A percentile compares a stretch with the other conserved stretches of the same genome.
phyloP scores from a whole-genome alignment of 2,113 vertebrate species.

The Cavia aperea region DNA sequence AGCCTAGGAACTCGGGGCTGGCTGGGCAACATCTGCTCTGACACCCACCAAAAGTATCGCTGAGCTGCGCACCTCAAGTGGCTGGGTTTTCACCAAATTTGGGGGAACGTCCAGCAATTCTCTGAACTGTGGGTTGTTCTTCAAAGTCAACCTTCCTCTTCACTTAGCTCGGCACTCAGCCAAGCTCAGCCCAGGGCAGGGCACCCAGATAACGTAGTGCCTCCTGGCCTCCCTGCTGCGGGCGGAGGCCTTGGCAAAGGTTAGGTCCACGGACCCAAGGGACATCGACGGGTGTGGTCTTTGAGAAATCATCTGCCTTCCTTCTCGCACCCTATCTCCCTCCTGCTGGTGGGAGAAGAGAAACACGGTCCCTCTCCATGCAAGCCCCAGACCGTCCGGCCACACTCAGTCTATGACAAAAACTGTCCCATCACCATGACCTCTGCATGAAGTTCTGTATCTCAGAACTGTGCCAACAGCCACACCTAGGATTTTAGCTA shows the following conservation, averaged over 20 bases:
- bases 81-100: neutral
- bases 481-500: neutral
- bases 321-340: neutral
- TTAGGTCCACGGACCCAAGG: neutral
- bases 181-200: neutral
- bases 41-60: neutral
- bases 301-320: neutral
- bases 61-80: neutral
- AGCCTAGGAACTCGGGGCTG: neutral
- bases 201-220: neutral
- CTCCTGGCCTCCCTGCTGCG: neutral
- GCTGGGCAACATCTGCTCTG: neutral
- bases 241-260: neutral
- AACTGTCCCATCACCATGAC: neutral
- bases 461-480: neutral
- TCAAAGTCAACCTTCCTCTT: neutral
- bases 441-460: neutral
- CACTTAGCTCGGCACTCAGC: neutral
- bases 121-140: neutral
- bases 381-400: neutral
- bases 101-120: neutral
- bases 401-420: neutral
- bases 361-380: rapidly evolving
- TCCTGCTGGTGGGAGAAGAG: neutral
- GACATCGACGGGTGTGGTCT: neutral